phyloP scores from a whole-genome alignment of 1,140 invertebrate genomes.

The Panagrolaimus sp. region DNA sequence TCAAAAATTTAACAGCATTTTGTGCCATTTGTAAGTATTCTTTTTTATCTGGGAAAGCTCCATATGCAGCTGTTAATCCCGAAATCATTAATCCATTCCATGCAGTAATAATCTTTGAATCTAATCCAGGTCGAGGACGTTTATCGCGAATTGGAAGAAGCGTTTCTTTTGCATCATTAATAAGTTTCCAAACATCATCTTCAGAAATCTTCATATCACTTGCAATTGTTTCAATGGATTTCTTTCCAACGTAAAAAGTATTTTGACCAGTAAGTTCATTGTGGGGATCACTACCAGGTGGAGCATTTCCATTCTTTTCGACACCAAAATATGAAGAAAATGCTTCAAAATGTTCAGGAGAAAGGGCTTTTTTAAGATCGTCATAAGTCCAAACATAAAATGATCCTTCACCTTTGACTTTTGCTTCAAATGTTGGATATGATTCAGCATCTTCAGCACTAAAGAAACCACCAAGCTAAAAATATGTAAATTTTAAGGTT shows the following conservation, averaged over 20 bases:
- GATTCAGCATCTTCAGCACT: conserved; percentile 94
- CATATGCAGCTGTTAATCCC: conserved; percentile 73
- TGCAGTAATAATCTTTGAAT: conserved; percentile 82
- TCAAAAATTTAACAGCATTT: conserved; percentile 73
- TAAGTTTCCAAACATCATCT: conserved; percentile 66
- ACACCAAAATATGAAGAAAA: conserved; percentile 72
- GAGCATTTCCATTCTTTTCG: conserved; percentile 74
- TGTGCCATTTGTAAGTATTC: conserved; percentile 71
- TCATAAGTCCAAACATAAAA: conserved; percentile 84
- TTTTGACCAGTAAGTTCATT: conserved; percentile 79
- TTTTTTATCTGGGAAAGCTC: conserved; percentile 65
- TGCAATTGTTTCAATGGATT: conserved; percentile 71
- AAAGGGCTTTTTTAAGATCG: conserved; percentile 69
- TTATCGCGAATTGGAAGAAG: conserved; percentile 70
- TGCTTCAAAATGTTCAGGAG: neutral
- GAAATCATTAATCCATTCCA: conserved; percentile 89
- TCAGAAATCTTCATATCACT: conserved; percentile 48
- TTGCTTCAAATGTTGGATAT: conserved; percentile 66
- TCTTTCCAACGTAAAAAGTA: conserved; percentile 71
- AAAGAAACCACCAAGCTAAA: conserved; percentile 69
- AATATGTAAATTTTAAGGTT: too few species aligned
- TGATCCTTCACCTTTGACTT: conserved; percentile 79
- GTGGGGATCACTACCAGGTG: conserved; percentile 72
- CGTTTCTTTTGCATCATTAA: conserved; percentile 68
- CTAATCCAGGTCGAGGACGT: conserved; percentile 78